These are phyloP conservation scores for Helicoverpa zea DNA, from an alignment of 1,140 invertebrate genomes.

Conservation along the genomic window DNA sequence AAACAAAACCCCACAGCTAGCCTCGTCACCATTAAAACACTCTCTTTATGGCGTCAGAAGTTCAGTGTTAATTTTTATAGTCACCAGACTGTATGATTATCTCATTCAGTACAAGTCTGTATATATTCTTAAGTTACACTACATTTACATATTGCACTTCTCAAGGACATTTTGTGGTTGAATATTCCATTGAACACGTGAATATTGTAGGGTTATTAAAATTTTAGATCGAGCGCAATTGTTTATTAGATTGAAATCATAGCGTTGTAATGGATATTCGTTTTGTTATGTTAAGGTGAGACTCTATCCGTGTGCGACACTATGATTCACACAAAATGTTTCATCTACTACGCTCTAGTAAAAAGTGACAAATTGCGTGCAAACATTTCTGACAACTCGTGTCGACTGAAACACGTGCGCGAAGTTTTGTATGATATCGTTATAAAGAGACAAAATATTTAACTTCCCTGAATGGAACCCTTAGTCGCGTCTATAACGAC, in stretches of 20 bases:
- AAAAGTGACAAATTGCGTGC: no score
- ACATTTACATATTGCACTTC: conserved; percentile 4
- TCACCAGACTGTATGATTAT: background rate
- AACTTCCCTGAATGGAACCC: no score
- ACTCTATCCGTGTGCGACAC: no score
- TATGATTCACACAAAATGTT: no score
- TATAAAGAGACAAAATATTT: no score
- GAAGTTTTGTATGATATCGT: no score
- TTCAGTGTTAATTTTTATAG: conserved; percentile 20
- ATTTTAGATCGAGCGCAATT: background rate
- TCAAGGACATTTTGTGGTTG: conserved; percentile 15
- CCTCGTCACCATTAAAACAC: conserved; percentile 18
- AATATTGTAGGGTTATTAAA: conserved; percentile 12
- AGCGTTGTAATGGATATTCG: background rate
- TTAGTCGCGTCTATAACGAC: no score
- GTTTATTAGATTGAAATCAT: background rate
- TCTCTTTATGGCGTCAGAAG: background rate
- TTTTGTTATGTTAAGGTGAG: background rate
- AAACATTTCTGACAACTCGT: no score
- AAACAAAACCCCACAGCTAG: background rate
- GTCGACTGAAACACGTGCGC: no score
- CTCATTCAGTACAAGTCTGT: conserved; percentile 21
- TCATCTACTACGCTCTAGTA: no score
- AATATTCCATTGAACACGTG: background rate
- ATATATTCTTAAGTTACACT: background rate